Conservation (phyloP, 2,113 vertebrate genomes). For the Tachysurus vachellii region DNA sequence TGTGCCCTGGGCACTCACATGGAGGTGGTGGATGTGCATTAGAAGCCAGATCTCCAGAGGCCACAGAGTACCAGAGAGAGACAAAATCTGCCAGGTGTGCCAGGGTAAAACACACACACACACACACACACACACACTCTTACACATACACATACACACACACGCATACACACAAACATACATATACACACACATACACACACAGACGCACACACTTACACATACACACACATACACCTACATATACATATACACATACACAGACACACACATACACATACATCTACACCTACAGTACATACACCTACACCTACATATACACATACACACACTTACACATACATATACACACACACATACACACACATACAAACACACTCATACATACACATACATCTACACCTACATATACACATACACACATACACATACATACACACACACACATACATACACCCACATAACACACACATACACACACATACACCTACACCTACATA, state of each 20-base stretch:
- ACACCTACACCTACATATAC: too few species aligned
- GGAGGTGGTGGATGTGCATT: conserved; percentile 55
- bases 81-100: conserved; percentile 42
- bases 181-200: too few species aligned
- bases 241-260: too few species aligned
- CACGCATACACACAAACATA: background rate
- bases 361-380: conserved; percentile 31
- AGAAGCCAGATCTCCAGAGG: conserved; percentile 56
- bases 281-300: conserved; percentile 37
- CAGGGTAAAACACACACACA: conserved; percentile 40
- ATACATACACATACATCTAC: too few species aligned
- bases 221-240: too few species aligned
- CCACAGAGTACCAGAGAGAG: conserved; percentile 59
- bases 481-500: too few species aligned
- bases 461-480: too few species aligned
- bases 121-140: conserved; percentile 29
- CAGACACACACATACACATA: conserved; percentile 16
- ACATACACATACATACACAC: background rate
- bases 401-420: conserved; percentile 35
- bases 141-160: conserved; percentile 20
- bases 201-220: too few species aligned
- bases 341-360: conserved; percentile 46
- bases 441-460: too few species aligned
- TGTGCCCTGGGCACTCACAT: conserved; percentile 56
- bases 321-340: too few species aligned